Evolutionary conservation across 2,797 vertebrate species (phyloP).

Genomic region (Clarias laeviceps): DNA sequence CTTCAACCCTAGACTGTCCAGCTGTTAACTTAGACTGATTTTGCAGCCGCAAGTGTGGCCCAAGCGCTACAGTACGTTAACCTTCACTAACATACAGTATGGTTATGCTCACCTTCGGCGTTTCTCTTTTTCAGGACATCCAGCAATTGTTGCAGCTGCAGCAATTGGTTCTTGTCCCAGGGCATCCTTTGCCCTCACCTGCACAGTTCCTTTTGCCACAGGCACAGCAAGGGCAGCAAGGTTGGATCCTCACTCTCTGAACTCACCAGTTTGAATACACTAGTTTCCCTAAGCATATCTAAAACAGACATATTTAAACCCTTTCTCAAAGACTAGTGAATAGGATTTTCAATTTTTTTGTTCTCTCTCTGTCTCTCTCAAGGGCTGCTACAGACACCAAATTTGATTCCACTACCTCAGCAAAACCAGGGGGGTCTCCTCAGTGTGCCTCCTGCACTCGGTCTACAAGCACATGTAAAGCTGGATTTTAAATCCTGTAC

Average conservation of each 20-base stretch:
- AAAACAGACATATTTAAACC: background rate
- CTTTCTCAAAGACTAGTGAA: background rate
- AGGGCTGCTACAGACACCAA: slow-evolving; percentile 90
- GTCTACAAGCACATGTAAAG: slow-evolving; percentile 85
- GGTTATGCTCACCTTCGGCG: slow-evolving; percentile 2
- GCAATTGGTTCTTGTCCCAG: slow-evolving; percentile 88
- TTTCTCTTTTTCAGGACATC: slow-evolving; percentile 78
- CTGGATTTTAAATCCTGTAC: no score
- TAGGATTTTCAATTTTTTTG: background rate
- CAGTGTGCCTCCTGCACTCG: slow-evolving; percentile 79
- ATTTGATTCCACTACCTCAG: slow-evolving; percentile 96
- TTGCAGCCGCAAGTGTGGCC: background rate
- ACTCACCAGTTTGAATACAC: background rate
- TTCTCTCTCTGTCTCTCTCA: slow-evolving; percentile 54
- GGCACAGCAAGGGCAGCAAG: slow-evolving; percentile 91
- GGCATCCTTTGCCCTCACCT: slow-evolving; percentile 83
- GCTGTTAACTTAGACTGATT: background rate
- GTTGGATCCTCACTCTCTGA: slow-evolving; percentile 62
- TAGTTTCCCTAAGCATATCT: background rate
- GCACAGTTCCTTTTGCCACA: slow-evolving; percentile 91
- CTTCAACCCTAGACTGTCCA: background rate
- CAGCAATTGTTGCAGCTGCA: slow-evolving; percentile 93
- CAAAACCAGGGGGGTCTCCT: slow-evolving; percentile 92
- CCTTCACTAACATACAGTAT: background rate
- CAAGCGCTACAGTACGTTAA: background rate